Evolutionary conservation across 2,113 vertebrate species (phyloP), one percentile per base, ranked within the genome.

Genomic region (Abramis brama): DNA sequence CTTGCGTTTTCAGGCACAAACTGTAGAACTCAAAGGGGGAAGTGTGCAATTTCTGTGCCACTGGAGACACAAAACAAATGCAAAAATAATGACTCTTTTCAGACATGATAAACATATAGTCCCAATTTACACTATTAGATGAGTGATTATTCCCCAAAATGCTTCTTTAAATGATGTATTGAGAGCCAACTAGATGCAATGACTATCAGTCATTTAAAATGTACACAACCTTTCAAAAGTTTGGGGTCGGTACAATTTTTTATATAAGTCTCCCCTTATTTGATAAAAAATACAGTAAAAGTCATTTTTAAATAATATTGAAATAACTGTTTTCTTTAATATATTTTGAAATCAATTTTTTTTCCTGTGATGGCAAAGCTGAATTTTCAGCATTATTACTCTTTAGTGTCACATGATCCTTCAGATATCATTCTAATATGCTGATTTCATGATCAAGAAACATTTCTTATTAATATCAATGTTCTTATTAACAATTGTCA

Each of bases 1-100:
- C 27, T n/a, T 36, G 62, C 82, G 59, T 82, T 86, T 82, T 76
- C 15, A 82, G 57, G 59, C 23, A 86, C 30, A 68, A 57, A 82
- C 39, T 62, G 43, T 78, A 79, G 43, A 25, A 27, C 50, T 75
- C n/a, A 47, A 73, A 50, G 23, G 43, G 7, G 43, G 23, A 74
- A 74, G 71, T 8, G 71, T 25, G 39, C 23, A 3, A 47, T 75
- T 25, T 47, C 43, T 75, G 71, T 75, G n/a, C 71, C n/a, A 75
- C 6, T 47, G 25, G 39, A 2, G 23, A 39, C 71, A 74, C 11
- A 12, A 25, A 25, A 47, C 5, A 12, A 25, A 43, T 12, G 15
- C 1, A 43, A 73, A 70, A n/a, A 25, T 15, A 17, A 47, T 25
- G 6, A 25, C 6, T 75, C 23, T 74, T 74, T 74, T 47, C 43